Evolutionary conservation across 1,140 invertebrate species (phyloP), one percentile per base, ranked within the genome.

Genomic region (Cydia fagiglandana): DNA sequence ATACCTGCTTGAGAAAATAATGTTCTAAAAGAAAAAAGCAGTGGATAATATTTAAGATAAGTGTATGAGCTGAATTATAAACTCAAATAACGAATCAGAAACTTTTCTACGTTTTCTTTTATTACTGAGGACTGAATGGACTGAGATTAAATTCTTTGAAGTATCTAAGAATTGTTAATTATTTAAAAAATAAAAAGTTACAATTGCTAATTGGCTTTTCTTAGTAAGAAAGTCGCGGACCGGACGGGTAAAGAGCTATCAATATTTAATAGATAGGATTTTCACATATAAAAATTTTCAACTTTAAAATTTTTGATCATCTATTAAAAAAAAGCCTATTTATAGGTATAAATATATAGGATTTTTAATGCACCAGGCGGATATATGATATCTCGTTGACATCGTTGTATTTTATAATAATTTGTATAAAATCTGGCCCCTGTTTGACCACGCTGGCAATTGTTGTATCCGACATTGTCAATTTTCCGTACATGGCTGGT

Each of bases 81-180:
- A 2, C 17, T 24, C 20, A 61, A 24, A 61, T 61, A 24, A 61
- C 6, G 6, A 61, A 24, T 5, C 56, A 24, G 56, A 61, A 24
- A 61, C 24, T 61, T 15, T 53, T 9, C n/a, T 17, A 53, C 0
- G 17, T 24, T 24, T 61, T 61, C 17, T 61, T 10, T 20, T 61
- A 17, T 61, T 61, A 20, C 53, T 20, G 53, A 61, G 53, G 7
- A 61, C n/a, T 61, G 53, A 61, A 61, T 61, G 7, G 24, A 61
- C n/a, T 61, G 17, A 61, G 17, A 24, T 61, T 61, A 61, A 61
- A 61, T 53, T 24, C 20, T 61, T 61, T 5, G 2, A 61, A 24
- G 56, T 61, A 10, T 61, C 56, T 61, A 61, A 24, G 56, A 61
- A 61, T 61, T n/a, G 56, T 61, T 24, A 61, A 61, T 61, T 61